A percentile compares a stretch with the other conserved stretches of the same genome.
These are phyloP conservation scores for Mustela lutreola DNA, from an alignment of 2,113 vertebrate species.

Conservation along the genomic window DNA sequence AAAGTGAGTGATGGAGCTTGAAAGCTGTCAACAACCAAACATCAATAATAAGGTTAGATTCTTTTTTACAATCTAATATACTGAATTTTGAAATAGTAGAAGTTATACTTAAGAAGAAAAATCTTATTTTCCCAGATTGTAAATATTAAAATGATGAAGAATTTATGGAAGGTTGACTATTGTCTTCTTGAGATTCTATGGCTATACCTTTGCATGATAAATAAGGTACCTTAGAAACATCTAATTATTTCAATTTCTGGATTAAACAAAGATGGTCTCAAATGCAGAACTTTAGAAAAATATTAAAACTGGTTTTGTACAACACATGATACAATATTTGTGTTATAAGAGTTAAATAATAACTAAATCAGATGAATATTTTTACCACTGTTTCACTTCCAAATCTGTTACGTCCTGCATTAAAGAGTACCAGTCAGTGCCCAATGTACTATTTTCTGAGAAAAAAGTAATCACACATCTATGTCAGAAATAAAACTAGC, in stretches of 20 bases:
- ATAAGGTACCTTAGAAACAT: not conserved
- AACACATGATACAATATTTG: not conserved
- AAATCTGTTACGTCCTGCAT: not conserved
- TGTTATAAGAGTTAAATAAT: not conserved
- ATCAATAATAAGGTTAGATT: not conserved
- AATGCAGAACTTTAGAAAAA: not conserved
- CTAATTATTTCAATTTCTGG: not conserved
- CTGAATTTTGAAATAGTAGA: conserved; percentile 10
- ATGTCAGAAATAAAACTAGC: not conserved
- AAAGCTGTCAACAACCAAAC: not conserved
- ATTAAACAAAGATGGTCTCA: not conserved
- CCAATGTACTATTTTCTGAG: not conserved
- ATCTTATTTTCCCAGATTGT: not conserved
- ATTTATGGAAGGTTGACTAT: not conserved
- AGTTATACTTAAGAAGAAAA: not conserved
- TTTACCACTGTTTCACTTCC: not conserved
- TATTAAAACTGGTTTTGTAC: not conserved
- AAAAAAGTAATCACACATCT: not conserved
- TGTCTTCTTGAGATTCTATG: not conserved
- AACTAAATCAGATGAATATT: not conserved
- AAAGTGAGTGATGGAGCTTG: not conserved
- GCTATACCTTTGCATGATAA: not conserved
- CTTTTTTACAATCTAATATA: not conserved
- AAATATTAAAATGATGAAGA: not conserved
- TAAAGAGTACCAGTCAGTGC: not conserved